A percentile compares a stretch with the other conserved stretches of the same genome.
phyloP scores from a whole-genome alignment of 2,888 invertebrate species.

The Nephrotoma guestfalica region DNA sequence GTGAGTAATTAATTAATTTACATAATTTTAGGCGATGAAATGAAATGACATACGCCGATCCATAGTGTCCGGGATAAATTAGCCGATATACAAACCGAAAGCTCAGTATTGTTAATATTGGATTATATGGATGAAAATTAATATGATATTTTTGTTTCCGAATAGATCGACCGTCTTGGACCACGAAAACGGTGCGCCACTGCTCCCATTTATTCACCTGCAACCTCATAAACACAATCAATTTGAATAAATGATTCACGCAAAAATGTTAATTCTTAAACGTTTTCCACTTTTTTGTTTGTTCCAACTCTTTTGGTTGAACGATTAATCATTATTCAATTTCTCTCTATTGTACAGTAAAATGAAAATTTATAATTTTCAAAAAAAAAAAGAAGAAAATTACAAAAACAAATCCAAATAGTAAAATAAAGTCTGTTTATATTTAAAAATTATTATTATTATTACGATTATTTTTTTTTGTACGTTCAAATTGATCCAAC shows the following conservation, averaged over 20 bases:
- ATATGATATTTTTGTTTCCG: too few relatives aligned
- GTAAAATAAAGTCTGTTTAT: not conserved
- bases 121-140: too few relatives aligned
- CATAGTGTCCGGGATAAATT: too few relatives aligned
- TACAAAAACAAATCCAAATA: not conserved
- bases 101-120: too few relatives aligned
- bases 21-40: too few relatives aligned
- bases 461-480: not conserved
- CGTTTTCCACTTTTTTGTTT: not conserved
- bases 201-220: not conserved
- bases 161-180: too few relatives aligned
- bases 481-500: not conserved
- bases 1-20: too few relatives aligned
- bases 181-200: not conserved
- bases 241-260: not conserved
- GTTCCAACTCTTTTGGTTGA: not conserved
- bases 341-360: not conserved
- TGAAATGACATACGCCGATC: too few relatives aligned
- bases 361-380: not conserved
- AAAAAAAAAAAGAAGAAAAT: not conserved
- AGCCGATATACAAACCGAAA: too few relatives aligned
- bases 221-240: not conserved
- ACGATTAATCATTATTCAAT: not conserved
- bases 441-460: not conserved
- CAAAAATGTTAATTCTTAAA: not conserved